Conservation (phyloP, 2,113 vertebrate species). For the Oreochromis niloticus region DNA sequence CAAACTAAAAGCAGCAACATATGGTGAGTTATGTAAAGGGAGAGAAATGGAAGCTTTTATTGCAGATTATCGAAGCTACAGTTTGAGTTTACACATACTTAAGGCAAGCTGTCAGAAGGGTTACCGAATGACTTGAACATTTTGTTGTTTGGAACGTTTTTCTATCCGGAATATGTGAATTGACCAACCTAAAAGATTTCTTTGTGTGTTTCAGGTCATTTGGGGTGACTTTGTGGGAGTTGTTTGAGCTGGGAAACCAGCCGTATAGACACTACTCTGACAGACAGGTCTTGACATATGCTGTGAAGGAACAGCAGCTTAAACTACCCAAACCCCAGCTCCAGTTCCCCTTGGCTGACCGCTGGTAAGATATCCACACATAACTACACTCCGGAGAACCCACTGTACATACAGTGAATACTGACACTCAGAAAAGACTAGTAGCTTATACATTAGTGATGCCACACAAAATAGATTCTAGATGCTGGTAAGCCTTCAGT, state of each 20-base stretch:
- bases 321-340: slow-evolving; percentile 90
- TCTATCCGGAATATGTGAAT: not conserved
- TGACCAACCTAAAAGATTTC: not conserved
- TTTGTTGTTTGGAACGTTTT: not conserved
- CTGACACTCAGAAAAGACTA: not conserved
- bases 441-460: not conserved
- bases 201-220: slow-evolving; percentile 79
- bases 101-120: not conserved
- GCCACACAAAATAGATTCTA: not conserved
- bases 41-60: not conserved
- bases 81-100: not conserved
- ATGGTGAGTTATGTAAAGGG: slow-evolving; percentile 77
- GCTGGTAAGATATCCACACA: slow-evolving; percentile 82
- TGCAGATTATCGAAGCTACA: not conserved
- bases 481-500: not conserved
- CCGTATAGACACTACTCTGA: slow-evolving; percentile 91
- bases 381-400: not conserved
- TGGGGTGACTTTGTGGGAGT: slow-evolving; percentile 93
- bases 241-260: slow-evolving; percentile 90
- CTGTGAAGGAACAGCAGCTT: slow-evolving; percentile 94
- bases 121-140: not conserved
- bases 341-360: slow-evolving; percentile 83
- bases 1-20: slow-evolving; percentile 96
- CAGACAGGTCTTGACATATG: slow-evolving; percentile 90
- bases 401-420: not conserved